Conservation (phyloP, 2,888 invertebrate species). For the Melieria omissa region DNA sequence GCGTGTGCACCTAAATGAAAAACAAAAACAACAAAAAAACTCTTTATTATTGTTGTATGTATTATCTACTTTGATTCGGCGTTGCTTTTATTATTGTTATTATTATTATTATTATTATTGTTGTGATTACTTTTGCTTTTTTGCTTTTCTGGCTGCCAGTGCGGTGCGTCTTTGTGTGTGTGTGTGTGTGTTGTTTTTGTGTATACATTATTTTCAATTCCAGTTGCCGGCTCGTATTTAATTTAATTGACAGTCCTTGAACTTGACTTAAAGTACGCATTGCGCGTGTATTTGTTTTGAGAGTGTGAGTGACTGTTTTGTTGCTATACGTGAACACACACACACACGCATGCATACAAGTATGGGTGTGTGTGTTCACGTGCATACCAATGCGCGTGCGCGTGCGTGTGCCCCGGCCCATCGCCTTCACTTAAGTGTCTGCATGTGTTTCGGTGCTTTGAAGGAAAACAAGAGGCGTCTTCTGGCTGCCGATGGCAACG, state of each 20-base stretch:
- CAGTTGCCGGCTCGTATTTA: constrained; percentile 49
- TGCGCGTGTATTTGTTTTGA: constrained; percentile 31
- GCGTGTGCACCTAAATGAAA: no score
- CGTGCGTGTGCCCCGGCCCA: neutral
- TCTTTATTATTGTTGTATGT: no score
- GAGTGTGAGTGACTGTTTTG: no score
- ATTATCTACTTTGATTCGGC: no score
- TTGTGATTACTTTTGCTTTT: no score
- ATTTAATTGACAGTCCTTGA: constrained; percentile 63
- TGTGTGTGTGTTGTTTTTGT: constrained; percentile 2
- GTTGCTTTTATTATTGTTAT: no score
- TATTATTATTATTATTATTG: no score
- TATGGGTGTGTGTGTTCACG: neutral
- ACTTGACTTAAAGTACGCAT: constrained; percentile 59
- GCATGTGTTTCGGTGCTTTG: neutral
- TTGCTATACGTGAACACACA: constrained; percentile 5
- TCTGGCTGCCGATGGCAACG: no score
- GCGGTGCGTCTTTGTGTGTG: neutral
- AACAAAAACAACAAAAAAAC: no score
- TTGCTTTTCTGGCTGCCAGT: no score
- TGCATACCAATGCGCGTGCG: neutral
- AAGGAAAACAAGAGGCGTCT: no score
- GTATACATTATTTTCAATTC: constrained; percentile 32
- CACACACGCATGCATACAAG: neutral
- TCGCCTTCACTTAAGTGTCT: neutral